Base-by-base conservation (phyloP, 2,113 vertebrate species). In the Puffinus mauretanicus region DNA sequence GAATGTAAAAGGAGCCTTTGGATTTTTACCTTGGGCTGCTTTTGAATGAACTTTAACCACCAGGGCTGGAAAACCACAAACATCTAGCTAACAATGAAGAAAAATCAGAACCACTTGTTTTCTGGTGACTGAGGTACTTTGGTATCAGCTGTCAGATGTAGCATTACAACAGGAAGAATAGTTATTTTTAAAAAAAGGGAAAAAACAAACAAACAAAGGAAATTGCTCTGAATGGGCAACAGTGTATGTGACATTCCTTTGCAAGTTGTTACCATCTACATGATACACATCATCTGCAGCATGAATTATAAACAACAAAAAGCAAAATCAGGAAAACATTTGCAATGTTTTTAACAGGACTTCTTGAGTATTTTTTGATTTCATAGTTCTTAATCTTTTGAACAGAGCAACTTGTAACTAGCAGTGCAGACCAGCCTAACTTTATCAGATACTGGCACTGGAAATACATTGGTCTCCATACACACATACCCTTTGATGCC, bases 81-180 rank as follows among this genome's bases (percentile, higher is more conserved):
- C 26, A 61, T 94, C 30, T 49, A 82, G 13, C 29, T 65, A 94
- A 92, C 47, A 89, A 49, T 24, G 36, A 58, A 65, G 15, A 57
- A 84, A 96, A 94, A 93, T 93, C 76, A 86, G 83, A 96, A 89
- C 67, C 47, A 67, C 22, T 94, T 82, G 46, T 47, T 81, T 94
- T 86, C 82, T 90, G 38, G 38, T 62, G 40, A 49, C 40, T 52
- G 38, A 75, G 13, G 72, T 96, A 34, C 34, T 24, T 52, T 55
- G 16, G 18, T 64, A 62, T 66, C 51, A 90, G 8, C 51, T 88
- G 29, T 83, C 82, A 92, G 55, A 83, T 79, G 32, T 1, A 86
- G 5, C 8, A 67, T 64, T 88, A 21, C 52, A 78, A 66, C 7
- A 72, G 32, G 10, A 90, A 90, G 32, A 92, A 62, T 2, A 40